Conservation (phyloP, 2,888 invertebrate genomes). For the Drosophila melanosoma region DNA sequence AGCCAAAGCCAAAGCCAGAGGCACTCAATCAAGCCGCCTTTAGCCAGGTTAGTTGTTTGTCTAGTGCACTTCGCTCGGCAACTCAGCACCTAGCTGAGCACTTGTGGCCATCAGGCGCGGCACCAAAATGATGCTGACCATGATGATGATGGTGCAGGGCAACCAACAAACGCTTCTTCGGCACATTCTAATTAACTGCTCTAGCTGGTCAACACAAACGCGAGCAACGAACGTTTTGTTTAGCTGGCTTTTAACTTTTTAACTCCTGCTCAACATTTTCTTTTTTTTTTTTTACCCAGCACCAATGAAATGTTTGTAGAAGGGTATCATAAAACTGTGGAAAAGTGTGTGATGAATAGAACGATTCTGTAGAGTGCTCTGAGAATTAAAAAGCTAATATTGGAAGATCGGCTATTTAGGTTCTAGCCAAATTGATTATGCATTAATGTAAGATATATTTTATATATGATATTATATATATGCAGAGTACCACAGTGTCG, state of each 20-base stretch:
- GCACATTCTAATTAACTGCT: constrained; percentile 81
- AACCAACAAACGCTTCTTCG: constrained; percentile 30
- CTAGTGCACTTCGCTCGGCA: constrained; percentile 68
- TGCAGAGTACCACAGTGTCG: constrained; percentile 3
- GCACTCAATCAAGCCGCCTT: constrained; percentile 76
- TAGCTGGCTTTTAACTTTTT: constrained; percentile 78
- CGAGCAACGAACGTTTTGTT: constrained; percentile 73
- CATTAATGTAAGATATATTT: not conserved
- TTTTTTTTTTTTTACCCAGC: constrained; percentile 16
- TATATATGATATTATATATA: not conserved
- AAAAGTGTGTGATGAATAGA: not conserved
- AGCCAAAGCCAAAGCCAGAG: constrained; percentile 27
- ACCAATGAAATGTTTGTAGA: constrained; percentile 10
- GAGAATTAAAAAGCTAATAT: not conserved
- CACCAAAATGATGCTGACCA: constrained; percentile 9
- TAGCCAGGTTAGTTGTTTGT: constrained; percentile 66
- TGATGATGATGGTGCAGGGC: constrained; percentile 31
- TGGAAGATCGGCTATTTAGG: not conserved
- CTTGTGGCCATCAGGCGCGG: constrained; percentile 24
- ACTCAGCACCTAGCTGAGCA: constrained; percentile 17
- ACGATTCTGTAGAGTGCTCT: not conserved
- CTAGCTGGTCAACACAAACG: constrained; percentile 79
- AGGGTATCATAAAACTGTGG: constrained; percentile 1
- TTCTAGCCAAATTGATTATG: not conserved
- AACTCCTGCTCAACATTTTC: constrained; percentile 40